Base-by-base conservation (phyloP, 2,888 invertebrate genomes). In the Cynaeus angustus region DNA sequence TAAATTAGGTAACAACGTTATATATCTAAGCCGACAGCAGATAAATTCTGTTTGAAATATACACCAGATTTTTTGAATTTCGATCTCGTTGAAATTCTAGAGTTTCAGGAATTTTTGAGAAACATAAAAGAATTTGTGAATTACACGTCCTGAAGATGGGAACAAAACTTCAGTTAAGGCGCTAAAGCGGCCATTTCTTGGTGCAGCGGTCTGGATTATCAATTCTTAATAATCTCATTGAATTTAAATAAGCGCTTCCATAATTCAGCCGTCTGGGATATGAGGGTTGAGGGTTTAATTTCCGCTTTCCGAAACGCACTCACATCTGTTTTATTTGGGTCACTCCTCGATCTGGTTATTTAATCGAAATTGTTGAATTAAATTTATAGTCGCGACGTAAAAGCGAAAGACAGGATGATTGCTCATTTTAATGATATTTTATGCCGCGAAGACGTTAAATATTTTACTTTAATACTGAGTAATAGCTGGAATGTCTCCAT, bases 401-500 rank as follows among this genome's bases (percentile, higher is more conserved):
- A 21, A 53, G 12, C 37, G 33, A 33, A 61, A 50, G 21, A 50
- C 48, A 9, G 41, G 38, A 56, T 26, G 67, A 67, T 59, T 67
- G 50, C 59, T 67, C 67, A 52, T 52, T 66, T 65, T 66, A 64
- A 64, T 38, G 68, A 68, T 53, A 56, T 64, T 62, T 53, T 43
- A 58, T 58, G 21, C 55, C 21, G 48, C 50, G 28, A 38, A 62
- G 68, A 66, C 68, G 58, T 50, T 75, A 75, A 76, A 77, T 77
- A 76, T 75, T 75, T 75, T 74, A 68, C 72, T 75, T 62, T 75
- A 77, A 78, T 75, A 72, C 74, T 75, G 75, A 77, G 75, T 78
- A 77, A 78, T 78, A 75, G 77, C 71, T 52, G 45, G 68, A 72
- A 74, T 74, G 78, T 76, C 77, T 74, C 74, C 71, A 78, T 80